Evolutionary conservation across 1,140 invertebrate species (phyloP).

Genomic region (Drosophila pseudoobscura): DNA sequence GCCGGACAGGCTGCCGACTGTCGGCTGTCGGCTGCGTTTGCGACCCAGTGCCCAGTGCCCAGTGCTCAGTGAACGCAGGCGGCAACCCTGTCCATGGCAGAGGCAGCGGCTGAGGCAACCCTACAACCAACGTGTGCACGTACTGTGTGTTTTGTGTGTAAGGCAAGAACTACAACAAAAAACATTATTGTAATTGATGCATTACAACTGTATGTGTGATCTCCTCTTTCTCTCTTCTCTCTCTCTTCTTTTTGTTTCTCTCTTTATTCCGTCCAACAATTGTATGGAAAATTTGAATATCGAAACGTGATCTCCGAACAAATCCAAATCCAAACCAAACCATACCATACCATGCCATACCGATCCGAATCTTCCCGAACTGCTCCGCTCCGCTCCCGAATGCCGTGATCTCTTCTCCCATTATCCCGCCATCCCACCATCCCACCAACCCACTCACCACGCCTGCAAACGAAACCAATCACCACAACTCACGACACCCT

Average conservation of each 20-base stretch:
- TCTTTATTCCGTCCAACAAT: constrained; percentile 75
- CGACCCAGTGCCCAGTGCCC: too few species aligned
- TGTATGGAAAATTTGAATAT: constrained; percentile 55
- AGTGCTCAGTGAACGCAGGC: constrained; percentile 13
- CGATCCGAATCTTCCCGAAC: constrained; percentile 26
- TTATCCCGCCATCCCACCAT: constrained; percentile 26
- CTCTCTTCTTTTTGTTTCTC: constrained; percentile 82
- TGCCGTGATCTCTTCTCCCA: neutral
- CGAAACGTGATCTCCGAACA: constrained; percentile 40
- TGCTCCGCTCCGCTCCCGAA: constrained; percentile 27
- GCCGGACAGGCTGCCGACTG: too few species aligned
- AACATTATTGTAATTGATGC: constrained; percentile 75
- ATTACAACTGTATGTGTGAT: constrained; percentile 82
- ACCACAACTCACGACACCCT: too few species aligned
- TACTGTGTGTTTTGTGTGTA: constrained; percentile 77
- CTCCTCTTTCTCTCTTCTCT: constrained; percentile 80
- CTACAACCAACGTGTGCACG: constrained; percentile 61
- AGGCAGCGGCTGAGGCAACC: constrained; percentile 33
- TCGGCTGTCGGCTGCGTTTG: too few species aligned
- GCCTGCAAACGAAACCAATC: too few species aligned
- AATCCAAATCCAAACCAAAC: constrained; percentile 24
- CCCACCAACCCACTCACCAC: constrained; percentile 25
- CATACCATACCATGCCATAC: constrained; percentile 8
- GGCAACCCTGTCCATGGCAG: constrained; percentile 42
- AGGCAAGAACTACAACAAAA: constrained; percentile 65